Conservation (phyloP, 2,797 vertebrate genomes). For the Enteromius fasciolatus region DNA sequence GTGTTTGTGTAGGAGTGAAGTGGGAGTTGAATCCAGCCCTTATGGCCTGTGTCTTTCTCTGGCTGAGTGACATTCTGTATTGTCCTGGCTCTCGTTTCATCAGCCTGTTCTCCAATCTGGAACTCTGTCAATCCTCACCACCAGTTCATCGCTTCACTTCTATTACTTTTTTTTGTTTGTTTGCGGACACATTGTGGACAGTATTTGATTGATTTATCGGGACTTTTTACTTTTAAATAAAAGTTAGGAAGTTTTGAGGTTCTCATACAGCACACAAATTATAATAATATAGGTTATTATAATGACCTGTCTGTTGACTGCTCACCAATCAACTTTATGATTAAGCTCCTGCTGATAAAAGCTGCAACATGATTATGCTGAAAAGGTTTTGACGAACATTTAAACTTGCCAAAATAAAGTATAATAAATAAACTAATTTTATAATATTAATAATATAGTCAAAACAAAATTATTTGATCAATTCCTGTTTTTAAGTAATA, state of each 20-base stretch:
- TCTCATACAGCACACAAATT: not conserved
- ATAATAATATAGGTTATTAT: too few species aligned
- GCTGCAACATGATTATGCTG: not conserved
- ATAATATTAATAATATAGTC: not conserved
- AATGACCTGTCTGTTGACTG: not conserved
- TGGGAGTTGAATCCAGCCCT: conserved; percentile 19
- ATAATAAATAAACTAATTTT: too few species aligned
- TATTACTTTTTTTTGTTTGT: not conserved
- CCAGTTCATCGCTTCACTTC: not conserved
- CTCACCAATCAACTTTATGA: not conserved
- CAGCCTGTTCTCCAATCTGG: conserved; percentile 53
- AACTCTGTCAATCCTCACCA: conserved; percentile 5
- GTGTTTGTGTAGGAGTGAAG: conserved; percentile 43
- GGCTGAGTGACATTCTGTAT: conserved; percentile 32
- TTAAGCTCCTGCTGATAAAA: not conserved
- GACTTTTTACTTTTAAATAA: not conserved
- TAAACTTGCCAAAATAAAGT: not conserved
- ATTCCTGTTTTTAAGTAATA: not conserved
- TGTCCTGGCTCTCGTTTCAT: conserved; percentile 34
- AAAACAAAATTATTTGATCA: not conserved
- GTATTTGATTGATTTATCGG: not conserved
- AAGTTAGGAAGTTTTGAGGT: not conserved
- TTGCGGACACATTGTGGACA: not conserved
- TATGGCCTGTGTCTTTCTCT: conserved; percentile 34
- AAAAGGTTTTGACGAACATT: not conserved